A percentile compares a stretch with the other conserved stretches of the same genome.
Evolutionary conservation across 2,113 vertebrate genomes (phyloP).

Genomic region (Atrichornis clamosus): DNA sequence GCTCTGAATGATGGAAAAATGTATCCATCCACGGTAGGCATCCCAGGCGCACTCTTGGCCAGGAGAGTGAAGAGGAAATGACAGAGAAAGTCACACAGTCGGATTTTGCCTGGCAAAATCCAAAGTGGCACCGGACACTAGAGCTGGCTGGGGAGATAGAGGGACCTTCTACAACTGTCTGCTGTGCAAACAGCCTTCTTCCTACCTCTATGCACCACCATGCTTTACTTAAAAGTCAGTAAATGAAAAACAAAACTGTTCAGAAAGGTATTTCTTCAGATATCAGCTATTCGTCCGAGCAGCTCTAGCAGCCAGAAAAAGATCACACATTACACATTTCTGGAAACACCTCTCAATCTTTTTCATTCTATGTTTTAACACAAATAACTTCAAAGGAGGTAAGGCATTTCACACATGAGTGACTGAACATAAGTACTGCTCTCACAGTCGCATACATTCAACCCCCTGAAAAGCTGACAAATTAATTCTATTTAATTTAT

Average conservation of each 20-base stretch:
- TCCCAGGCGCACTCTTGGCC: neutral
- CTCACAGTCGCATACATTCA: neutral
- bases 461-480: neutral
- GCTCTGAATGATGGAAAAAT: neutral
- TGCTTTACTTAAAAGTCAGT: neutral
- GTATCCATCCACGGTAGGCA: neutral
- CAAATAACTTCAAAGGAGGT: neutral
- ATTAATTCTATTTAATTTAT: neutral
- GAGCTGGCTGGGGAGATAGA: neutral
- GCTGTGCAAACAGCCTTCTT: neutral
- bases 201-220: fast-evolving
- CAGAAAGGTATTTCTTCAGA: neutral
- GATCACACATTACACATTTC: neutral
- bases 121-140: fast-evolving
- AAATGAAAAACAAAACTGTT: neutral
- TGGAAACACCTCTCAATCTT: neutral
- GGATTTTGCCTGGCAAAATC: neutral
- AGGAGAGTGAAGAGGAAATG: neutral
- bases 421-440: neutral
- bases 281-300: neutral
- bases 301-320: neutral
- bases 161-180: neutral
- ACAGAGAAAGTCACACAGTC: neutral
- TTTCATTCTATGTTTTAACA: neutral
- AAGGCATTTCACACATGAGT: neutral